These are phyloP conservation scores for Sarcoramphus papa DNA, from an alignment of 2,797 vertebrate species.

Conservation along the genomic window DNA sequence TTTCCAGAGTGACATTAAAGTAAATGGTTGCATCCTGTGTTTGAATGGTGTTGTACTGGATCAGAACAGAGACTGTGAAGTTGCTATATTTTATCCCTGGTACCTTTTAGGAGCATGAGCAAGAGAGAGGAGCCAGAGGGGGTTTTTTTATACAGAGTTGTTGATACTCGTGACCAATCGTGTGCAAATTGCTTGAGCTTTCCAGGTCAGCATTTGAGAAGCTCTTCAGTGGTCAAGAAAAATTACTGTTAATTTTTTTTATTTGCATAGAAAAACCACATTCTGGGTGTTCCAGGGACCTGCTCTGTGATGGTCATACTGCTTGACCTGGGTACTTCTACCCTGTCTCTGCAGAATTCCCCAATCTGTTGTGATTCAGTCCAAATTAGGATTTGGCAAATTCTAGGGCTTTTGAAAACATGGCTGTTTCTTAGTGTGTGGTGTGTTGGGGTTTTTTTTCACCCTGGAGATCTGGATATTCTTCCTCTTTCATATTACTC, in stretches of 20 bases:
- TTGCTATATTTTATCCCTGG: neutral
- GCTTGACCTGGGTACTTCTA: neutral
- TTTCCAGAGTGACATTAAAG: neutral
- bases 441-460: neutral
- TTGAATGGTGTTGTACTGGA: neutral
- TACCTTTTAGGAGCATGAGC: neutral
- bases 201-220: neutral
- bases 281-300: neutral
- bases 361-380: neutral
- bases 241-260: neutral
- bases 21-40: neutral
- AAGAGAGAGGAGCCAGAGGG: neutral
- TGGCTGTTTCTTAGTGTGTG: neutral
- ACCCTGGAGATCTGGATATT: neutral
- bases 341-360: neutral
- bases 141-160: neutral
- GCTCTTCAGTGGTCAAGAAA: neutral
- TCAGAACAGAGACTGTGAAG: neutral
- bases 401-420: neutral
- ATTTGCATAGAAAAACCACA: neutral
- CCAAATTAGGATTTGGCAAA: neutral
- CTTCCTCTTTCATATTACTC: neutral
- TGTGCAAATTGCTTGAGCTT: neutral
- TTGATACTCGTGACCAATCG: fast-evolving
- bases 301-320: neutral